phyloP scores from a whole-genome alignment of 2,888 invertebrate genomes.

The Xestia sexstrigata region DNA sequence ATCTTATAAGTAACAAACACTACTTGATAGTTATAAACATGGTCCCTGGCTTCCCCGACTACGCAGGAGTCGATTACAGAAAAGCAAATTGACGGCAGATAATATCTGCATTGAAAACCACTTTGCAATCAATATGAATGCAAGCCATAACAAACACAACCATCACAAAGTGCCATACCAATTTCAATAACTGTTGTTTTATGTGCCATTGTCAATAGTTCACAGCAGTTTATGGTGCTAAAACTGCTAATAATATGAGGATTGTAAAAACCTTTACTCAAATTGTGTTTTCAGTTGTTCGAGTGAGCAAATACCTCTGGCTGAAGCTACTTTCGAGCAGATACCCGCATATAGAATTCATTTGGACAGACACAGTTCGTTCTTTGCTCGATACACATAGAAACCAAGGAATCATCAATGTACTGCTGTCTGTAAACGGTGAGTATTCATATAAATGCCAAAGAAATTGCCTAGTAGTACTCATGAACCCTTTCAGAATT shows the following conservation, averaged over 20 bases:
- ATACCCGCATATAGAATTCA: conserved; percentile 91
- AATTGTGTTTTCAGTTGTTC: conserved; percentile 86
- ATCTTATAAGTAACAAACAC: background rate
- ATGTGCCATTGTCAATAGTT: background rate
- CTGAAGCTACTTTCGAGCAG: conserved; percentile 90
- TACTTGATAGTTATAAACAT: background rate
- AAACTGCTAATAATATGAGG: too few relatives aligned
- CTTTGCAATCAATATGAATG: background rate
- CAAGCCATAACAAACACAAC: background rate
- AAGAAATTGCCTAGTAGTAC: background rate
- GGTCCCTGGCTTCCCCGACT: background rate
- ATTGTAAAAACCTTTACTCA: background rate
- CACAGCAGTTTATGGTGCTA: background rate
- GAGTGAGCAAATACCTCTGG: conserved; percentile 89
- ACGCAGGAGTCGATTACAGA: background rate
- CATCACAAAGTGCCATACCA: background rate
- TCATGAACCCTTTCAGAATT: background rate
- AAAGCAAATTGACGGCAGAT: background rate
- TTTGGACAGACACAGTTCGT: conserved; percentile 91
- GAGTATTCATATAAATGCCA: conserved; percentile 39
- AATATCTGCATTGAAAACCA: background rate
- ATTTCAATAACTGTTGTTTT: background rate
- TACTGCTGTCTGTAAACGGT: conserved; percentile 92
- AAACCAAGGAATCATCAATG: conserved; percentile 94
- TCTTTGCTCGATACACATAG: conserved; percentile 93